A percentile compares a stretch with the other conserved stretches of the same genome.
phyloP scores from a whole-genome alignment of 1,140 invertebrate species.

The Philaenus spumarius region DNA sequence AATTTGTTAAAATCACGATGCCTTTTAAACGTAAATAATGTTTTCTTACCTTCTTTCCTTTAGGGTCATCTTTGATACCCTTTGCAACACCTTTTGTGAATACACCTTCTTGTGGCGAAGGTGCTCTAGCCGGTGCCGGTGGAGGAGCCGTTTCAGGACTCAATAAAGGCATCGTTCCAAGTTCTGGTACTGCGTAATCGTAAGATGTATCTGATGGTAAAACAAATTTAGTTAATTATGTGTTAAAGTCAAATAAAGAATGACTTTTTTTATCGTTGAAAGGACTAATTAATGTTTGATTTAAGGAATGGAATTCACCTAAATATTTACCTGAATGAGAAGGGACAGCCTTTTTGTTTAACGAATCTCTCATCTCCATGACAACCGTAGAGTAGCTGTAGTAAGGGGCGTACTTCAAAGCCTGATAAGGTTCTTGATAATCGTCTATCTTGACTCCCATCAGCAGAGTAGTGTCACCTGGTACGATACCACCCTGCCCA shows the following conservation, averaged over 20 bases:
- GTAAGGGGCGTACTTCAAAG: slow-evolving; percentile 65
- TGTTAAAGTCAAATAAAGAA: background rate
- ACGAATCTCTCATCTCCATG: slow-evolving; percentile 61
- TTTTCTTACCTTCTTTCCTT: slow-evolving; percentile 38
- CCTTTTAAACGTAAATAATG: too few species aligned
- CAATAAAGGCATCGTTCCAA: slow-evolving; percentile 58
- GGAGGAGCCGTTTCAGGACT: slow-evolving; percentile 28
- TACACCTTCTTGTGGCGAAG: too few species aligned
- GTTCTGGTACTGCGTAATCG: slow-evolving; percentile 70
- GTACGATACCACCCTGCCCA: slow-evolving; percentile 38
- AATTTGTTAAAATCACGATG: too few species aligned
- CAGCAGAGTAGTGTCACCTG: slow-evolving; percentile 44
- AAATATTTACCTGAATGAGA: slow-evolving; percentile 43
- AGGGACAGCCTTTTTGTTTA: slow-evolving; percentile 46
- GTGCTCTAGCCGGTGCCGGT: too few species aligned
- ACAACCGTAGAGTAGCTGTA: slow-evolving; percentile 71
- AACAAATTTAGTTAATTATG: background rate
- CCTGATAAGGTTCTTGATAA: slow-evolving; percentile 74
- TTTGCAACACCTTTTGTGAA: too few species aligned
- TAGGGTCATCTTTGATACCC: slow-evolving; percentile 36
- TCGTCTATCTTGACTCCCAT: slow-evolving; percentile 57
- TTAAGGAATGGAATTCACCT: background rate
- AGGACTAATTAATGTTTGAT: background rate
- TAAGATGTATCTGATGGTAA: slow-evolving; percentile 40
- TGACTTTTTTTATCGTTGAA: background rate